Conservation (phyloP, 1,140 invertebrate genomes). For the Diachasma alloeum region DNA sequence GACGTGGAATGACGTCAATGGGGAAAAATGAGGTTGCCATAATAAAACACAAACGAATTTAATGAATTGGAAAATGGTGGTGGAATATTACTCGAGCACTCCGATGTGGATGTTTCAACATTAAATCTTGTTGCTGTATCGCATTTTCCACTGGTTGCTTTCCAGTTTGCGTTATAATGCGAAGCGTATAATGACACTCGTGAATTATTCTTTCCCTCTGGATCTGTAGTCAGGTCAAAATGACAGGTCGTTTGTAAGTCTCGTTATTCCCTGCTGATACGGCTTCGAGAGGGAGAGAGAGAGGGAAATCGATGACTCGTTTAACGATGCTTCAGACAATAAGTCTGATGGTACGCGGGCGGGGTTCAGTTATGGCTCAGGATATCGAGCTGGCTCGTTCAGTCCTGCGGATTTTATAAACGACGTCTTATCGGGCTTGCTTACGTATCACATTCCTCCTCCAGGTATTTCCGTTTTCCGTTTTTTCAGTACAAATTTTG, state of each 20-base stretch:
- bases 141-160: not conserved
- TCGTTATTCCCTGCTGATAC: not conserved
- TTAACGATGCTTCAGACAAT: constrained; percentile 20
- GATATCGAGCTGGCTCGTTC: not conserved
- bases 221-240: not conserved
- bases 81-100: not conserved
- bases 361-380: not conserved
- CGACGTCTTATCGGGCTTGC: not conserved
- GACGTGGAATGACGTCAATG: not conserved
- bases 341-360: not conserved
- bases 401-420: constrained; percentile 5
- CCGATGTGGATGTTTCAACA: not conserved
- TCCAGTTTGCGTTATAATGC: not conserved
- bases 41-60: not conserved
- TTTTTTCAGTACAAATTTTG: no score
- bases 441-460: constrained; percentile 22
- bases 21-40: not conserved
- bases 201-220: not conserved
- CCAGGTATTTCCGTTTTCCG: not conserved
- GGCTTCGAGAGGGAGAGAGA: not conserved
- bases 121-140: not conserved
- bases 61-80: not conserved
- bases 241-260: constrained; percentile 18
- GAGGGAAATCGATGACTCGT: constrained; percentile 21
- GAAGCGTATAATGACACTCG: not conserved